Base-by-base conservation (phyloP, 2,888 invertebrate species). In the Acholoe squamosa region DNA sequence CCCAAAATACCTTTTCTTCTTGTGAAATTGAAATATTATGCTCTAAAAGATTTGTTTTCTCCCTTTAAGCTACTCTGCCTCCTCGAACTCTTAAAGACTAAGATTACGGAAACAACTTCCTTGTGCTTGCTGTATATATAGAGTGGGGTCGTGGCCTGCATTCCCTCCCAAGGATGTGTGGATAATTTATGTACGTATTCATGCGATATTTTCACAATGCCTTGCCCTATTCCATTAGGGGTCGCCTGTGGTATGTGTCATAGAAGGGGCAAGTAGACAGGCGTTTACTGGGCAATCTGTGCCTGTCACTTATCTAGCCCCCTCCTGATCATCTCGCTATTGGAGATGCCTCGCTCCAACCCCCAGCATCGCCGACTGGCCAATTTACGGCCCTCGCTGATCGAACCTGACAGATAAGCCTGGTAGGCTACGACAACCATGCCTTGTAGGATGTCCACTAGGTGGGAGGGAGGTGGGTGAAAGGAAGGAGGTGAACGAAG, bases 341-440 rank as follows among this genome's bases (percentile, higher is more conserved):
- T 80, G 80, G 34, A 80, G 80, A 80, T 34, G 34, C 80, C 80
- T 43, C 7, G 14, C 34, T 0, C 16, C 16, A 33, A 33, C 43
- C 33, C 80, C n/a, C 34, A 14, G 19, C 33, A 34, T n/a, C 43
- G 34, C 80, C 33, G 19, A 34, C 80, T 34, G 34, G 43, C 34
- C 80, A 80, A 80, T 80, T 80, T 80, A 80, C 80, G 25, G 43
- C 1, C 34, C 34, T 12, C 19, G 19, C 80, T 34, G 80, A 80
- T 80, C 80, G 33, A 80, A 80, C 12, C 80, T 80, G 80, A 19
- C 80, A 43, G 80, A 80, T 80, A 80, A 16, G 80, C 80, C 76
- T 25, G 1, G 43, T 43, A 43, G 43, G 43, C 3, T 43, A n/a
- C 61, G 22, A 22, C 22, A 22, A n/a, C 61, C 61, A n/a, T 22